Conservation (phyloP, 2,113 vertebrate species). For the Macrotis lagotis region DNA sequence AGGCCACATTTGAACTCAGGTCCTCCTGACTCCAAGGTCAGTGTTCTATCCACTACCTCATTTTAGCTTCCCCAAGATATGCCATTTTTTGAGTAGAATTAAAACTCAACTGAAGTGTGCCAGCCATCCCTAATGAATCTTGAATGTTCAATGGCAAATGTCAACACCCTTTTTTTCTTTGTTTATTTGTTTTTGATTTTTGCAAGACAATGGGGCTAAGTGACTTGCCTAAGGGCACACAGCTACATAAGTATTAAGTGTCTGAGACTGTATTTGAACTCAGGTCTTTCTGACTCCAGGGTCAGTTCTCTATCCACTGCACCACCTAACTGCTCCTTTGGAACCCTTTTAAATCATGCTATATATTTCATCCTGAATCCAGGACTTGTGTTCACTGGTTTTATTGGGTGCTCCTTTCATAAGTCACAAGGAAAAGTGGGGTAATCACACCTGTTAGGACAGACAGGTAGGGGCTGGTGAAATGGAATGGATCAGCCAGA, state of each 20-base stretch:
- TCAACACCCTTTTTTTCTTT: background rate
- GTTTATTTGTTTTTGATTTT: too few species aligned
- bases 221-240: too few species aligned
- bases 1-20: too few species aligned
- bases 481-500: background rate
- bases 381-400: background rate
- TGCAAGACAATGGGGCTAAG: too few species aligned
- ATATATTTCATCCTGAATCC: background rate
- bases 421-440: background rate
- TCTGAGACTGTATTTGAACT: too few species aligned
- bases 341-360: background rate
- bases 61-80: too few species aligned
- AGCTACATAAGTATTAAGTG: too few species aligned
- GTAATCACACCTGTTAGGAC: background rate
- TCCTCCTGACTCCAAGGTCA: too few species aligned
- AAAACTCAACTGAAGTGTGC: constrained; percentile 33
- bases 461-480: background rate
- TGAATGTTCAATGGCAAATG: constrained; percentile 33
- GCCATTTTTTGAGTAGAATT: constrained; percentile 69
- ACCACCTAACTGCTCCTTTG: too few species aligned
- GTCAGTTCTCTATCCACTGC: too few species aligned
- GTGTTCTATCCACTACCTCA: too few species aligned
- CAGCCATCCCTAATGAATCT: constrained; percentile 33
- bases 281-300: too few species aligned
- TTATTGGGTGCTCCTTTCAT: background rate